Conservation (phyloP, 2,888 invertebrate genomes). For the Eurytoma californica region DNA sequence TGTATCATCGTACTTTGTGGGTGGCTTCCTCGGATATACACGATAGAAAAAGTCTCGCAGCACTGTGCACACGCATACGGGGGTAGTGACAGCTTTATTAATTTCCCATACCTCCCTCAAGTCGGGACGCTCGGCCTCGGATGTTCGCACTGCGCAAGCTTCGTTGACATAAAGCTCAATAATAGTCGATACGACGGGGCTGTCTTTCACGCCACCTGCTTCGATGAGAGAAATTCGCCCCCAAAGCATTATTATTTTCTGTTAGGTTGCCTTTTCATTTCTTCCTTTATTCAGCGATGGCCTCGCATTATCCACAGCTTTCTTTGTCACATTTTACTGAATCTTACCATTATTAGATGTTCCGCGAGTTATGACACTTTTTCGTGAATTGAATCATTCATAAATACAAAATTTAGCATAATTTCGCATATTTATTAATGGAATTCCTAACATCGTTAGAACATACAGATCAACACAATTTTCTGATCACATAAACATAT, state of each 20-base stretch:
- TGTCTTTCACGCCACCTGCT: background rate
- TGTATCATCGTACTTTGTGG: slow-evolving; percentile 1
- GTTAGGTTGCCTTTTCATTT: background rate
- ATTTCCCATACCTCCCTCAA: slow-evolving; percentile 78
- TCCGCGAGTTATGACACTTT: no score
- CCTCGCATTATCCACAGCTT: no score
- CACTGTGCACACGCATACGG: background rate
- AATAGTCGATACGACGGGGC: slow-evolving; percentile 57
- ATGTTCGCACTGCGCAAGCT: background rate
- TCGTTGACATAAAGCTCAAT: slow-evolving; percentile 67
- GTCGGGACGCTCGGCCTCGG: background rate
- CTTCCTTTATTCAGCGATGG: no score
- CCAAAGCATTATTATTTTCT: slow-evolving; percentile 21
- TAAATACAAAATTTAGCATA: no score
- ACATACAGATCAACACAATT: no score
- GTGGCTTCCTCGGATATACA: background rate
- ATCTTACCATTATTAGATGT: no score
- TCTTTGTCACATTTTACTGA: no score
- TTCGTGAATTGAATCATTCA: no score
- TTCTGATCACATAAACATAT: no score
- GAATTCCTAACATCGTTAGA: no score
- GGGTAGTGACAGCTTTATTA: slow-evolving; percentile 85
- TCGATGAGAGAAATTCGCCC: background rate
- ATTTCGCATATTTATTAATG: no score
- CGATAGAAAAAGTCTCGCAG: background rate